phyloP scores from a whole-genome alignment of 2,113 vertebrate species.

The Canis aureus region DNA sequence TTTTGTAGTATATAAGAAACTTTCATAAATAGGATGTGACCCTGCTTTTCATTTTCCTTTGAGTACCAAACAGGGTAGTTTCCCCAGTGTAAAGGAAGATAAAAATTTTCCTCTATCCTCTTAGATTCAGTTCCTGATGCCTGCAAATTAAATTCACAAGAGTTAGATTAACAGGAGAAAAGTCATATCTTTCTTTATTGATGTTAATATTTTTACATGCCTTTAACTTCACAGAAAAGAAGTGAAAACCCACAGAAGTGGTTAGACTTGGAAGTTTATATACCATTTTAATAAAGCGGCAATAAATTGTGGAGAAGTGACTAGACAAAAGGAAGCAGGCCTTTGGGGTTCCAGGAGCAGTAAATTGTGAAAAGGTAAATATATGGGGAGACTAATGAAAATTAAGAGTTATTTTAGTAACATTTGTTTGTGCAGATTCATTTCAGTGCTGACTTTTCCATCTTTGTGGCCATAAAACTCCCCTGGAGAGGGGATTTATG shows the following conservation, averaged over 20 bases:
- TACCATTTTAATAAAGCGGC: not conserved
- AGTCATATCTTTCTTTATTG: not conserved
- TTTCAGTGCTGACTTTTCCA: not conserved
- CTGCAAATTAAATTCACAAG: not conserved
- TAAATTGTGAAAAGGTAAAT: not conserved
- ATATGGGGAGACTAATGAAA: not conserved
- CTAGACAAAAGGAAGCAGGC: not conserved
- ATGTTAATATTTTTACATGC: not conserved
- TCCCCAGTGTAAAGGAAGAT: not conserved
- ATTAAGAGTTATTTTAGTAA: not conserved
- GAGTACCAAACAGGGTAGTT: not conserved
- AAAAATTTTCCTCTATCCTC: not conserved
- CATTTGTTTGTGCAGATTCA: not conserved
- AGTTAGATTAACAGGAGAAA: not conserved
- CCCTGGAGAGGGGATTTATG: not conserved
- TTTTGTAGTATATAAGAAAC: not conserved
- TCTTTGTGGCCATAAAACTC: not conserved
- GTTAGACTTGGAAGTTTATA: not conserved
- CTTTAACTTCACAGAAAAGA: not conserved
- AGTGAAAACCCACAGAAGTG: not conserved
- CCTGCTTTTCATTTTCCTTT: slow-evolving; percentile 16
- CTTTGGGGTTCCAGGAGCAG: not conserved
- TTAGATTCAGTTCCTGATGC: not conserved
- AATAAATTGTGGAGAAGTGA: not conserved
- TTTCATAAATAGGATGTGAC: not conserved